Evolutionary conservation across 2,113 vertebrate species (phyloP), one percentile per base, ranked within the genome.

Genomic region (Mungos mungo): DNA sequence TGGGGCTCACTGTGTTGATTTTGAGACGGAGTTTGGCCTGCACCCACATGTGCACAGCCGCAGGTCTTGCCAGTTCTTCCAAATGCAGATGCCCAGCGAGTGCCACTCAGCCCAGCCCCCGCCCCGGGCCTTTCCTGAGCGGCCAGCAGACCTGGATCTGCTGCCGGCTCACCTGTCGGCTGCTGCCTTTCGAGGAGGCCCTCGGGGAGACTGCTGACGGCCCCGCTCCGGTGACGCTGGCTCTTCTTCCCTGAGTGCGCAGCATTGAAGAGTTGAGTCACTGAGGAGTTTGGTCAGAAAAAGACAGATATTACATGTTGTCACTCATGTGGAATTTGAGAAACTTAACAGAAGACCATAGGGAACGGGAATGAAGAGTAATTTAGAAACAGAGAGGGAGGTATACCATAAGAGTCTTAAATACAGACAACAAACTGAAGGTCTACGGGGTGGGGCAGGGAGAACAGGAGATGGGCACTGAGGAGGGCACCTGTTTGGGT

Each of bases 121-220:
- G 31, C 47, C 31, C 45, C 8, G 0, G 38, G 72, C 38, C 41
- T 77, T 18, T 77, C 74, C 74, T 10, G 74, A 77, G 41, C 0
- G 38, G 15, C 14, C 50, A 7, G 50, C 31, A 80, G 77, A 31
- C 77, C 45, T 23, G 15, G 31, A 7, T 7, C 41, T 33, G 31
- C 47, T n/a, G 47, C 76, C 50, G 10, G 47, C 18, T 19, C 19
- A 3, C 77, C 77, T 80, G 5, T n/a, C 47, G 52, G n/a, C 47
- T 0, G 2, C 72, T 4, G 72, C 72, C 41, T 16, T 76, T 13
- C 15, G 72, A 76, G 74, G 29, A 31, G 41, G 74, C 41, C 3
- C 0, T 0, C 18, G 41, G 41, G 41, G 74, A 77, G 74, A 7
- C 9, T 1, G 14, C 27, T 47, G 1, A 5, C 18, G 7, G 29